Conservation (phyloP, 2,797 vertebrate species). For the Cossypha niveicapilla region DNA sequence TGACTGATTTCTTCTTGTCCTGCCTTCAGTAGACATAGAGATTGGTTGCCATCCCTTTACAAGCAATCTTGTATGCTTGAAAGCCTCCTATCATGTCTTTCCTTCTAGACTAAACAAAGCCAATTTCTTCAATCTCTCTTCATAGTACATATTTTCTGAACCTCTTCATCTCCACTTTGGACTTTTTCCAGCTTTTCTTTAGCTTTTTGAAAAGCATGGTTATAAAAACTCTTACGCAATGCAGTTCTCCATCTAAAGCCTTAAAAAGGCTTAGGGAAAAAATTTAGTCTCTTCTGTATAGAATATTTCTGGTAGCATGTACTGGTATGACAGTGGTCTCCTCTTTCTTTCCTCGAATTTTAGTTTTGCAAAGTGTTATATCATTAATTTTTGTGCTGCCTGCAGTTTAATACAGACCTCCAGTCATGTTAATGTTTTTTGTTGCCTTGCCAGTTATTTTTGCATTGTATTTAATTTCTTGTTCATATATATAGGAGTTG, state of each 20-base stretch:
- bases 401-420: background rate
- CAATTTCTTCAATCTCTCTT: background rate
- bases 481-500: background rate
- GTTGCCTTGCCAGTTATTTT: background rate
- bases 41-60: background rate
- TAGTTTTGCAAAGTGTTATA: background rate
- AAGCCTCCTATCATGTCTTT: background rate
- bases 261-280: background rate
- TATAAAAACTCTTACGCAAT: background rate
- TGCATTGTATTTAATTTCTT: background rate
- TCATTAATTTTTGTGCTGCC: background rate
- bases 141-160: background rate
- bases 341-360: background rate
- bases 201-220: background rate
- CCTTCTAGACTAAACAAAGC: slow-evolving; percentile 20
- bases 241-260: background rate
- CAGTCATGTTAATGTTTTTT: background rate
- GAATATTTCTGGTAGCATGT: background rate
- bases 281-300: background rate
- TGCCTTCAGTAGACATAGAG: background rate
- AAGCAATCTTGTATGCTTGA: background rate
- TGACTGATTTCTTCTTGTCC: background rate
- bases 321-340: background rate
- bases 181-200: background rate
- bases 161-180: background rate